A percentile compares a stretch with the other conserved stretches of the same genome.
Evolutionary conservation across 92 coral and sea anemone species (phyloP).

Genomic region (Porites lobata): DNA sequence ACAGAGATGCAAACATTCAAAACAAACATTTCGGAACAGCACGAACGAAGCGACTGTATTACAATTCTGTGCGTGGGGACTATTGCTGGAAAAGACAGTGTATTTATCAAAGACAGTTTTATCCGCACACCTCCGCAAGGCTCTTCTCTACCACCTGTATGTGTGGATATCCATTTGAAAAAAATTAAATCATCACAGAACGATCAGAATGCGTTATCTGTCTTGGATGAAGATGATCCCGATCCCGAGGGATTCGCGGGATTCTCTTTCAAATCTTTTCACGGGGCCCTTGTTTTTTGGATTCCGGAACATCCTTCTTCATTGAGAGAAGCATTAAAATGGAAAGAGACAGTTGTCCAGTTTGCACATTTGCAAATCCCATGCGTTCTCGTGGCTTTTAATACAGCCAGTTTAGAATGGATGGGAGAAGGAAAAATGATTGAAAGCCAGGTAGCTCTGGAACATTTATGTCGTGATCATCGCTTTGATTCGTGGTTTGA

Average conservation of each 20-base stretch:
- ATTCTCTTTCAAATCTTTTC: slow-evolving; percentile 14
- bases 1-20: slow-evolving; percentile 36
- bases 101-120: background rate
- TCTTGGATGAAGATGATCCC: slow-evolving; percentile 2
- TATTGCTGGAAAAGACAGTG: background rate
- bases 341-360: slow-evolving; percentile 3
- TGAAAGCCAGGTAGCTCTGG: slow-evolving; percentile 8
- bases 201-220: background rate
- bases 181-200: background rate
- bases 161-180: slow-evolving; percentile 25
- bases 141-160: background rate
- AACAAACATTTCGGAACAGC: background rate
- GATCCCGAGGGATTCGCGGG: slow-evolving; percentile 25
- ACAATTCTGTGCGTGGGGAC: slow-evolving; percentile 7
- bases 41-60: no score
- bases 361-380: slow-evolving; percentile 26
- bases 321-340: slow-evolving; percentile 1
- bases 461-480: slow-evolving; percentile 16
- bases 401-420: slow-evolving; percentile 14
- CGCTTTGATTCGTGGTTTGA: no score
- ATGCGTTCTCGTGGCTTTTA: slow-evolving; percentile 12
- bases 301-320: slow-evolving; percentile 1
- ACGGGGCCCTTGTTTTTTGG: slow-evolving; percentile 20
- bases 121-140: slow-evolving; percentile 25
- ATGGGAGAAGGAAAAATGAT: slow-evolving; percentile 8